Percentiles rank a stretch among this genome's conserved stretches.
Evolutionary conservation across 2,888 invertebrate genomes (phyloP).

Genomic region (Eupithecia abbreviata): DNA sequence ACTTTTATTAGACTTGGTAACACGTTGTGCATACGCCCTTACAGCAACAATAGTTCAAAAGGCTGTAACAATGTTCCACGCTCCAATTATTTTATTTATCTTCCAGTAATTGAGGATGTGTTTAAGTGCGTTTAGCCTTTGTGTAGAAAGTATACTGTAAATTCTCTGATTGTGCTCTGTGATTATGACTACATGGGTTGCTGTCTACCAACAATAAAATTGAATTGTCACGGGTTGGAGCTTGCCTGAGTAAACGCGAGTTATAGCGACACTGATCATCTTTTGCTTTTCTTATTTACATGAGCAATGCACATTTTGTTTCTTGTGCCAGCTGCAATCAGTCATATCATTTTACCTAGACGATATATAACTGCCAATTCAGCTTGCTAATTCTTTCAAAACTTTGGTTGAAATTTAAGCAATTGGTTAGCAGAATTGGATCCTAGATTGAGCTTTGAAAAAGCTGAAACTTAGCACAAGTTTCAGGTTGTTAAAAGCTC

Average conservation of each 20-base stretch:
- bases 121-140: constrained; percentile 55
- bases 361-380: too few relatives aligned
- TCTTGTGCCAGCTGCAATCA: background rate
- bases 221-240: background rate
- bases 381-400: too few relatives aligned
- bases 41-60: constrained; percentile 4
- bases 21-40: background rate
- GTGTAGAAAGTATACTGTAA: constrained; percentile 54
- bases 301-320: background rate
- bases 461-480: too few relatives aligned
- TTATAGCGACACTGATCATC: constrained; percentile 1
- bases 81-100: constrained; percentile 63
- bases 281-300: background rate
- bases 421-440: background rate
- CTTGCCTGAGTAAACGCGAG: background rate
- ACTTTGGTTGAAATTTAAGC: too few relatives aligned
- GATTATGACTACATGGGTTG: background rate
- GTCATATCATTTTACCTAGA: background rate
- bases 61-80: constrained; percentile 46
- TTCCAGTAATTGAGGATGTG: constrained; percentile 77
- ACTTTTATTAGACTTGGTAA: background rate
- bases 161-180: constrained; percentile 9
- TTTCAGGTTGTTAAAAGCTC: background rate
- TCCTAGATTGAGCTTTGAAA: background rate
- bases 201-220: background rate